Conservation (phyloP, 2,888 invertebrate genomes). For the Orthonychiurus folsomi region DNA sequence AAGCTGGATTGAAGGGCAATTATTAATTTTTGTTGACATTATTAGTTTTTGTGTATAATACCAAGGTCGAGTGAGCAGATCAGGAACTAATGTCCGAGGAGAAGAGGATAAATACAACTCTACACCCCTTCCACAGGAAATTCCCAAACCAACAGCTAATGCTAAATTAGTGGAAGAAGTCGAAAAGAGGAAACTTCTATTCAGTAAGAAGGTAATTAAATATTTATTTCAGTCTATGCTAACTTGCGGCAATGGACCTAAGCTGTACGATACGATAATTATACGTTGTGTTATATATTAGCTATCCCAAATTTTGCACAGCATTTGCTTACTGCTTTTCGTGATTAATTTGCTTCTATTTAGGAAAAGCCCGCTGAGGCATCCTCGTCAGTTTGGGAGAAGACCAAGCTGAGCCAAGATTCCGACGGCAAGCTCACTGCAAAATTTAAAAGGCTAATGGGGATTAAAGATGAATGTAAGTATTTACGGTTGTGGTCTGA, state of each 20-base stretch:
- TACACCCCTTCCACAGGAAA: too few species aligned
- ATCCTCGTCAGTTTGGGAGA: constrained; percentile 55
- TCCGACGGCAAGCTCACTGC: constrained; percentile 83
- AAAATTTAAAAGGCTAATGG: constrained; percentile 95
- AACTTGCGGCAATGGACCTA: constrained; percentile 35
- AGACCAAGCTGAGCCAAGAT: constrained; percentile 80
- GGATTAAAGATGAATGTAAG: constrained; percentile 61
- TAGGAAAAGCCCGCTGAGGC: constrained; percentile 41
- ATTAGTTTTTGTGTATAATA: too few species aligned
- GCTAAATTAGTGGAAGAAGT: constrained; percentile 79
- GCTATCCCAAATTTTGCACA: too few species aligned
- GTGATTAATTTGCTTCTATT: not conserved
- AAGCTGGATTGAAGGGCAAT: too few species aligned
- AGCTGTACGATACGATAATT: too few species aligned
- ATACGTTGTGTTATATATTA: too few species aligned
- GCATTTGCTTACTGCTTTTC: too few species aligned
- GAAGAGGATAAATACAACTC: too few species aligned
- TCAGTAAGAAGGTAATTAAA: constrained; percentile 64
- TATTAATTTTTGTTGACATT: too few species aligned
- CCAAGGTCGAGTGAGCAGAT: too few species aligned
- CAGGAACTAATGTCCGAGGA: too few species aligned
- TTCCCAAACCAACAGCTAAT: constrained; percentile 42
- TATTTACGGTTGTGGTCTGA: too few species aligned
- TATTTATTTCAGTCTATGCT: not conserved
- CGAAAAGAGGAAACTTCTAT: constrained; percentile 82